A percentile compares a stretch with the other conserved stretches of the same genome.
phyloP scores from a whole-genome alignment of 2,797 vertebrate species.

The Pachyuromys duprasi region DNA sequence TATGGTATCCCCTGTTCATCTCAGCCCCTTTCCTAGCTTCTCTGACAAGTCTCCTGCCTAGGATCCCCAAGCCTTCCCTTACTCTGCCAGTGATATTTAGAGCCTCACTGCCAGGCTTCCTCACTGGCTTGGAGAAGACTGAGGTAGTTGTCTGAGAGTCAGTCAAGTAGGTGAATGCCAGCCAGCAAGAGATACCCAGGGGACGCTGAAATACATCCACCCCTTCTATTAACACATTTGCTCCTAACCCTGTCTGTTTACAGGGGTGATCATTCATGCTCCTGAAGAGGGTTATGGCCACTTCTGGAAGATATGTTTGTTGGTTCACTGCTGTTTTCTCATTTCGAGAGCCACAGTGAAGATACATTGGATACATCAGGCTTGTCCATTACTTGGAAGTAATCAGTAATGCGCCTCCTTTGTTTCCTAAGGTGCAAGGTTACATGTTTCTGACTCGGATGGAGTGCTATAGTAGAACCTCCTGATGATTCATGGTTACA shows the following conservation, averaged over 20 bases:
- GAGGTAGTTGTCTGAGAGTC: neutral
- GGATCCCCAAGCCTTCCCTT: fast-evolving
- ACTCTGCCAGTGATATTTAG: fast-evolving
- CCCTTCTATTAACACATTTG: neutral
- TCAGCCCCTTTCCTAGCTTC: neutral
- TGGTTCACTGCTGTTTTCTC: neutral
- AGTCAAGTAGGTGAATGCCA: too few species aligned
- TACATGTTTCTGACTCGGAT: neutral
- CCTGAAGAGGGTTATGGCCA: neutral
- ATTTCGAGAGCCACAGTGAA: neutral
- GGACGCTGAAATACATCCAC: neutral
- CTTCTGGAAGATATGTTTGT: neutral
- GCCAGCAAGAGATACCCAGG: neutral
- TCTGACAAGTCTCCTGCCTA: neutral
- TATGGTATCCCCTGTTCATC: neutral
- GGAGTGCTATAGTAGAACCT: neutral
- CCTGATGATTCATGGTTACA: neutral
- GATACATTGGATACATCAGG: neutral
- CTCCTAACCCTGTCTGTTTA: neutral
- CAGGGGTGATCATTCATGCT: neutral
- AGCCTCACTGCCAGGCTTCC: neutral
- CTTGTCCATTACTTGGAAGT: neutral
- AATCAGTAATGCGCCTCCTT: neutral
- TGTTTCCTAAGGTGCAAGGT: neutral
- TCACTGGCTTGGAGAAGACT: neutral